Evolutionary conservation across 1,140 invertebrate genomes (phyloP), one percentile per base, ranked within the genome.

Genomic region (Manduca sexta): DNA sequence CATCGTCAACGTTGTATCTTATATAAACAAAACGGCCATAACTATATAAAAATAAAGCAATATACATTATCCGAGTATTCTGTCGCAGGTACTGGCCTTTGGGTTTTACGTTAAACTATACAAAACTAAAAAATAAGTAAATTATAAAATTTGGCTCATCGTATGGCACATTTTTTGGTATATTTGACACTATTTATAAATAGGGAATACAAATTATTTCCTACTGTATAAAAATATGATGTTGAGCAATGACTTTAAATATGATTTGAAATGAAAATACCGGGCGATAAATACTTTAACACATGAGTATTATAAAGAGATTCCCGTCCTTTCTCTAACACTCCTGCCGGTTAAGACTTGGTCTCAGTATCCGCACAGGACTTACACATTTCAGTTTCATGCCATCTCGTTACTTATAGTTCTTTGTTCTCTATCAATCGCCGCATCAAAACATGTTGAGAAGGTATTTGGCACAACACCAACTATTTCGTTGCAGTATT

Each of bases 71-170:
- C 45, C 49, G 80, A 85, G 82, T 83, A 86, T 85, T 80, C 73
- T 69, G 56, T 51, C 77, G 79, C 78, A 86, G 84, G 81, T 85
- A 86, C 83, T 71, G 78, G 65, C 70, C 69, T 77, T 70, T 69
- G 61, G 64, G 52, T 44, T 35, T 35, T 11, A 12, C 14, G 13
- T 31, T 6, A 43, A n/a, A 43, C 21, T 43, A 43, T 13, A 30
- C 21, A 13, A 53, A 45, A 39, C 49, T 45, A 55, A 60, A 52
- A 63, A 45, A 58, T 45, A 51, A 48, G 52, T 43, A 49, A 56
- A 55, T 46, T 42, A 38, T 58, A 35, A 2, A 31, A 52, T 72
- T 71, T 79, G 69, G 71, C 58, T 49, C 63, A 37, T 58, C 59
- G 48, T 12, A 66, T 67, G 62, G 66, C 62, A 63, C 66, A 46